These are phyloP conservation scores for Theristicus caerulescens DNA, from an alignment of 2,113 vertebrate species.

Conservation along the genomic window DNA sequence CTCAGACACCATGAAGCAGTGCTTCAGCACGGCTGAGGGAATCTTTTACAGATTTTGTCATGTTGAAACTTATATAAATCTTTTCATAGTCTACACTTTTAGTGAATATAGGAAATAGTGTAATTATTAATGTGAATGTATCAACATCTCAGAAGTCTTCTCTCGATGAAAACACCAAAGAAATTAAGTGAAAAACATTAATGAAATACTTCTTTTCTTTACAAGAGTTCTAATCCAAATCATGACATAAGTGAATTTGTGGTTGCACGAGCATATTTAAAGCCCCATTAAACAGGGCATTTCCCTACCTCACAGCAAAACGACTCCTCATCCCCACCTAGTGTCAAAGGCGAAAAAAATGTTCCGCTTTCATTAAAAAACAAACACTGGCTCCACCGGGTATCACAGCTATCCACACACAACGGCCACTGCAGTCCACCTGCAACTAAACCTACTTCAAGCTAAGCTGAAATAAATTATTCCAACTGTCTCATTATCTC, in stretches of 20 bases:
- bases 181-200: background rate
- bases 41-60: background rate
- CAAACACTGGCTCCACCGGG: no score
- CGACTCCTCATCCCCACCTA: background rate
- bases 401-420: background rate
- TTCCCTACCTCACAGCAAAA: background rate
- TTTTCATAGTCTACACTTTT: background rate
- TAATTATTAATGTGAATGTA: background rate
- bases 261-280: background rate
- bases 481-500: background rate
- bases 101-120: background rate
- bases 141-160: background rate
- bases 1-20: background rate
- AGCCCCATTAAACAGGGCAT: background rate
- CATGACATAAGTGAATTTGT: background rate
- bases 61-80: background rate
- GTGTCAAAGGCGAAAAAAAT: background rate
- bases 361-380: background rate
- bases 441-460: background rate
- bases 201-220: background rate
- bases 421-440: background rate
- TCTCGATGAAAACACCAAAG: background rate
- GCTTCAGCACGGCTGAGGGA: background rate
- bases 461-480: background rate
- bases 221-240: background rate